Conservation (phyloP, 2,113 vertebrate species). For the Megalops atlanticus region DNA sequence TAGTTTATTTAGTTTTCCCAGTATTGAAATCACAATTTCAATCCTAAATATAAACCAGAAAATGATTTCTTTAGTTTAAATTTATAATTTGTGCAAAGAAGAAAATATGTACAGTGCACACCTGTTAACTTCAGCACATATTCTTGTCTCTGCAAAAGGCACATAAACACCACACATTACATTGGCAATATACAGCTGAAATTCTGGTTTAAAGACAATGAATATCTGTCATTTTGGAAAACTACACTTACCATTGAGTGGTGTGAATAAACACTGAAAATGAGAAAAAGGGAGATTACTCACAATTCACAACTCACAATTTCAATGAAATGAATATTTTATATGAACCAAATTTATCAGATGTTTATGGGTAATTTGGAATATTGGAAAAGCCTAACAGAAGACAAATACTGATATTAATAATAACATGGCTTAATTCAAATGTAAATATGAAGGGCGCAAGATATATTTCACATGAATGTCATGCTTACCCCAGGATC, state of each 20-base stretch:
- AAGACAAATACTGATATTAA: no score
- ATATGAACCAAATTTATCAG: no score
- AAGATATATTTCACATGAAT: background rate
- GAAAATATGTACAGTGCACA: slow-evolving; percentile 30
- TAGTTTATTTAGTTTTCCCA: no score
- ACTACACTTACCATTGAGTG: slow-evolving; percentile 54
- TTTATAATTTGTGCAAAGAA: background rate
- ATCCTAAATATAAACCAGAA: no score
- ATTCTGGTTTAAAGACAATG: background rate
- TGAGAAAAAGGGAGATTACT: slow-evolving; percentile 12
- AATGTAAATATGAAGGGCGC: no score
- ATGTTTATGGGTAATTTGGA: background rate
- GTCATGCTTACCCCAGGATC: background rate
- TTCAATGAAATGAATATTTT: no score
- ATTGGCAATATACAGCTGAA: background rate
- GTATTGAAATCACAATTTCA: no score
- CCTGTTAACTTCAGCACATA: slow-evolving; percentile 64
- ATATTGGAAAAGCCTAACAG: no score
- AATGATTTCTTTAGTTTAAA: no score
- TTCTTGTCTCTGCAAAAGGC: slow-evolving; percentile 49
- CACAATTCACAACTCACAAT: background rate
- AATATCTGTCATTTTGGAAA: background rate
- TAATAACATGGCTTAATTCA: no score
- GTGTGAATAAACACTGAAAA: slow-evolving; percentile 55
- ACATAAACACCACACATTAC: background rate